A percentile compares a stretch with the other conserved stretches of the same genome.
Evolutionary conservation across 2,113 vertebrate genomes (phyloP).

Genomic region (Axis porcinus): DNA sequence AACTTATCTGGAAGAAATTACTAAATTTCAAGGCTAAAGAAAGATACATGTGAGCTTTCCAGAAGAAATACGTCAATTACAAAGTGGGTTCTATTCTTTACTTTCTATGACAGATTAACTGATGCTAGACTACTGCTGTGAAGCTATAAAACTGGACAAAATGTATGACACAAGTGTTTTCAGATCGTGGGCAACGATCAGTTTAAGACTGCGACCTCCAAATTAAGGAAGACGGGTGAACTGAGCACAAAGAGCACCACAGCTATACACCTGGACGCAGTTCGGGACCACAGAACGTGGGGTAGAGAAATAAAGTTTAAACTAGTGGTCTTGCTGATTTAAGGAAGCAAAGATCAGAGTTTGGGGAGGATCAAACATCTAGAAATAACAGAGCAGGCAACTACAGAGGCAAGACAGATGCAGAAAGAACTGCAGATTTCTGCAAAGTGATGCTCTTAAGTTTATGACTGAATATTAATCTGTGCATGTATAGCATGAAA

Average conservation of each 20-base stretch:
- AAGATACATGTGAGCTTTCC: constrained; percentile 19
- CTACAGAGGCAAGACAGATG: neutral
- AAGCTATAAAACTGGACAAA: neutral
- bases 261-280: neutral
- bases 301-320: neutral
- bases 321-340: neutral
- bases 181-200: neutral
- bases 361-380: neutral
- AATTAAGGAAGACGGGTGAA: neutral
- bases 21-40: constrained; percentile 30
- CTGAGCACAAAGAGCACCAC: neutral
- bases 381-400: neutral
- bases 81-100: constrained; percentile 55
- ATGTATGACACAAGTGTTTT: constrained; percentile 5
- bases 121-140: neutral
- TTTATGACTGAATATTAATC: neutral
- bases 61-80: constrained; percentile 23
- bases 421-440: neutral
- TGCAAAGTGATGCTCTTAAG: neutral
- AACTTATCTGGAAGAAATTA: constrained; percentile 26
- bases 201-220: neutral
- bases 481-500: neutral
- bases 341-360: neutral
- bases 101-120: neutral
- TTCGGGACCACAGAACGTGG: neutral